A percentile compares a stretch with the other conserved stretches of the same genome.
Conservation (phyloP, 2,888 invertebrate genomes). For the Melinopterus prodromus region DNA sequence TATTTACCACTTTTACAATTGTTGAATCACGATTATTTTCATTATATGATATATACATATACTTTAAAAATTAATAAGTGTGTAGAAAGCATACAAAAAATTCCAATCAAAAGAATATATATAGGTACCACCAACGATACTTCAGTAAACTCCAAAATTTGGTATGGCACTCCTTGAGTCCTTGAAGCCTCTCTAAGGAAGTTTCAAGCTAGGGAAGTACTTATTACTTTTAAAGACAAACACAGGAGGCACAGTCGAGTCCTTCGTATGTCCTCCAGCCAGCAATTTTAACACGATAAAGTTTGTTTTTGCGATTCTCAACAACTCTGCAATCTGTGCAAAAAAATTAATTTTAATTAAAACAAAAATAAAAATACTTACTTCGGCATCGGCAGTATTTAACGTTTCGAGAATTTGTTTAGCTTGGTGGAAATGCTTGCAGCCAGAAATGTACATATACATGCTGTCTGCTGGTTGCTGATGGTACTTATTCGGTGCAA, state of each 20-base stretch:
- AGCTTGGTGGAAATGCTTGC: slow-evolving; percentile 93
- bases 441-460: slow-evolving; percentile 81
- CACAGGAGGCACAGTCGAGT: slow-evolving; percentile 83
- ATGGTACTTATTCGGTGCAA: slow-evolving; percentile 67
- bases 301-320: slow-evolving; percentile 94
- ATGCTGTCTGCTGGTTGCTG: slow-evolving; percentile 64
- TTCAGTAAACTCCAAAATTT: neutral
- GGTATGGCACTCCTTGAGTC: neutral
- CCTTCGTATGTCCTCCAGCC: slow-evolving; percentile 91
- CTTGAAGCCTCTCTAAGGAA: slow-evolving; percentile 44
- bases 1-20: too few relatives aligned
- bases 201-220: slow-evolving; percentile 91
- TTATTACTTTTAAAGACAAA: slow-evolving; percentile 91
- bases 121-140: neutral
- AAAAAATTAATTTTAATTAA: slow-evolving; percentile 40
- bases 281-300: slow-evolving; percentile 93
- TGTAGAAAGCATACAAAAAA: neutral
- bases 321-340: slow-evolving; percentile 77
- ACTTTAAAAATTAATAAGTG: neutral
- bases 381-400: slow-evolving; percentile 82
- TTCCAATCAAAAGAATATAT: neutral
- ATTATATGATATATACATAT: neutral
- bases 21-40: too few relatives aligned
- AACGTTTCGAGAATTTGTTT: slow-evolving; percentile 85
- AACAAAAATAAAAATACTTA: slow-evolving; percentile 52